Base-by-base conservation (phyloP, 2,113 vertebrate species). In the Gobio gobio region DNA sequence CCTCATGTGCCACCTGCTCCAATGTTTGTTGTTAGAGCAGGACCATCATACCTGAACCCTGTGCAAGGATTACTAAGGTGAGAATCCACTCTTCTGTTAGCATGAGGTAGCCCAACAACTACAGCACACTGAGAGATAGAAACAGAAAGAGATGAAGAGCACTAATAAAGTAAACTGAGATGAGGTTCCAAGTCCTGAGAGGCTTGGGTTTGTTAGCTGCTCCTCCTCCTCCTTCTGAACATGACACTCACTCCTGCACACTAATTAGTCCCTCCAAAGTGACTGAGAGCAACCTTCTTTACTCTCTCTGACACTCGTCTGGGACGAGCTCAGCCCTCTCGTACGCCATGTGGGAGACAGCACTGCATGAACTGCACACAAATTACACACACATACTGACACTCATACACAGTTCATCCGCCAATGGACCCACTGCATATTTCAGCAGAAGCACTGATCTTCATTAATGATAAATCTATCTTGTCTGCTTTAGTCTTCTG, bases 221-320 rank as follows among this genome's bases (percentile, higher is more conserved):
- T 72, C 47, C 66, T 82, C 80, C 66, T 82, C 80, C 66, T 82
- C 64, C 47, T 82, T 49, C 47, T 24, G 66, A 83, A 72, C 80
- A 40, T 72, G 47, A 58, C 66, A 82, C 43, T 82, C 79, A 68
- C 45, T 82, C 45, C 79, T 83, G 47, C 80, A 72, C 80, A 83
- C 80, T 72, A 83, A 83, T 83, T 83, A 66, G 80, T 83, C 64
- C 80, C 80, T 54, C 33, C 49, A 83, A 83, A 83, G 80, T 83
- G 80, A 72, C 64, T 82, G 80, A 72, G 66, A 58, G 66, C 66
- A 43, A 43, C 64, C 64, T 83, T 43, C 80, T 72, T 22, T 24
- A 43, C 59, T 58, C 80, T 72, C 49, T 72, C 49, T 40, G 58
- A 85, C 83, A 83, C 47, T 72, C 80, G 40, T 58, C 80, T 24